Base-by-base conservation (phyloP, 1,140 invertebrate genomes). In the Drosophila hydei region DNA sequence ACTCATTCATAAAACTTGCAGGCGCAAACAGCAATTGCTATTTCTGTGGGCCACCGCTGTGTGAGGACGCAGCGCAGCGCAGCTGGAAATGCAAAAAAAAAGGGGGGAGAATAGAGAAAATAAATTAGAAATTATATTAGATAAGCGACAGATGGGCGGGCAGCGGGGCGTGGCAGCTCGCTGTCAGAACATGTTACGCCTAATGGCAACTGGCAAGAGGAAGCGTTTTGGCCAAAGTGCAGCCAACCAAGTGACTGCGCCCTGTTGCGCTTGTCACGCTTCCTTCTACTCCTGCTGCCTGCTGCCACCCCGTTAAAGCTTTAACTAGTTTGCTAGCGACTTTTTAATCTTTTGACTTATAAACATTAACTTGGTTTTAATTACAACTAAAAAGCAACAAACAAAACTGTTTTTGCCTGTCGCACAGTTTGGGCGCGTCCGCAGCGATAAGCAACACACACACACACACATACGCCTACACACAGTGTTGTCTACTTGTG, bases 311-410 rank as follows among this genome's bases (percentile, higher is more conserved):
- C 47, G 16, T 19, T 19, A 23, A 48, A 40, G 40, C 56, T 69
- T 76, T 62, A 75, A 72, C 60, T 16, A 67, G 45, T 51, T 55
- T 43, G 61, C 47, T 18, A 25, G 25, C 63, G 71, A 70, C 48
- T 54, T 63, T 54, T 69, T 73, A 62, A 68, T 61, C 55, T 52
- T 59, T 55, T 33, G 54, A 51, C 27, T 72, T 81, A 90, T 72
- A 90, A 88, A 90, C 85, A 90, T 89, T 90, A 84, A 79, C 78
- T 90, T 69, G 84, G 72, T 90, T 89, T 90, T 90, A 90, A 90
- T 90, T 90, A 90, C 77, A 62, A 61, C 75, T 58, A 51, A 78
- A 73, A 52, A 48, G 60, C 50, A 63, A 64, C 62, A 70, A 83
- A 73, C 48, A 42, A 64, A 64, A 64, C 60, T 38, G 43, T 40